phyloP scores from a whole-genome alignment of 2,888 invertebrate species.

The Ypsolopha sequella region DNA sequence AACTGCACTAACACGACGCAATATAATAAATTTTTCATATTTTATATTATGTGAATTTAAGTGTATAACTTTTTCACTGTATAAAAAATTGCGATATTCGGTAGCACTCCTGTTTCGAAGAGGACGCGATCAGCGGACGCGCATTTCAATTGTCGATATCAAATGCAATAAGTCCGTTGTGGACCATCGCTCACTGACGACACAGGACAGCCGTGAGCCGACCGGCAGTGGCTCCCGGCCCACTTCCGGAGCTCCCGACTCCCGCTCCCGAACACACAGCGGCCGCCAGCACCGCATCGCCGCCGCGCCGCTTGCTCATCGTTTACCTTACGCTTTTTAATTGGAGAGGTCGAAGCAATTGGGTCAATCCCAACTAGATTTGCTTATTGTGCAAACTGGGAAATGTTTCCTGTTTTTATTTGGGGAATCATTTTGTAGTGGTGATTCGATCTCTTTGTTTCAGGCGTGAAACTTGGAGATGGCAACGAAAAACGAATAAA shows the following conservation, averaged over 20 bases:
- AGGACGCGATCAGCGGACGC: slow-evolving; percentile 55
- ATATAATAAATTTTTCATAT: slow-evolving; percentile 29
- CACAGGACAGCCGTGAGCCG: slow-evolving; percentile 45
- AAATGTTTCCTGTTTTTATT: slow-evolving; percentile 12
- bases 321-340: slow-evolving; percentile 64
- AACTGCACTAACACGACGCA: slow-evolving; percentile 25
- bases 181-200: slow-evolving; percentile 16
- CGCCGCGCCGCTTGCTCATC: slow-evolving; percentile 19
- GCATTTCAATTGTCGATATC: slow-evolving; percentile 60
- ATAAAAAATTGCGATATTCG: slow-evolving; percentile 15
- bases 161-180: slow-evolving; percentile 49
- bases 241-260: slow-evolving; percentile 46
- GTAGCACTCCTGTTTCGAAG: slow-evolving; percentile 26
- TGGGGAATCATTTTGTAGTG: slow-evolving; percentile 6
- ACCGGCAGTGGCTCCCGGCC: slow-evolving; percentile 21
- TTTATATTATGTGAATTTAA: slow-evolving; percentile 6
- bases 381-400: slow-evolving; percentile 25
- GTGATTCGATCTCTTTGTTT: not conserved
- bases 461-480: not conserved
- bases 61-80: no score
- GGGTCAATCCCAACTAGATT: slow-evolving; percentile 49
- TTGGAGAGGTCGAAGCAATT: slow-evolving; percentile 66
- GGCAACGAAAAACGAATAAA: not conserved
- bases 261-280: slow-evolving; percentile 28
- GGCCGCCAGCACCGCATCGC: slow-evolving; percentile 18